These are phyloP conservation scores for Linyphia triangularis DNA, from an alignment of 2,888 invertebrate genomes.

Conservation along the genomic window DNA sequence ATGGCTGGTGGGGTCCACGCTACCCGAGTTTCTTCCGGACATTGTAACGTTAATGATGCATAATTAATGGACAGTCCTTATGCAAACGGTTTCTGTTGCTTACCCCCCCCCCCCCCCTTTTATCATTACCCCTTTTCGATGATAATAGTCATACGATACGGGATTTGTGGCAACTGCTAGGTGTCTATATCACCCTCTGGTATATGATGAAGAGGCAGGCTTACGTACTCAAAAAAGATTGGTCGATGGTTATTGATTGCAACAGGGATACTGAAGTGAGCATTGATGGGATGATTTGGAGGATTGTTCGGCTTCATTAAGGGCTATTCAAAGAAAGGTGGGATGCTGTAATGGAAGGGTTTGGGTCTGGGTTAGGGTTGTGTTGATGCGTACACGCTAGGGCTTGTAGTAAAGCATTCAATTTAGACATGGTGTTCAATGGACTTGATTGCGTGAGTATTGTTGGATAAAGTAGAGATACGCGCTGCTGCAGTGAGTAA, in stretches of 20 bases:
- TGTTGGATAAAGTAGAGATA: no score
- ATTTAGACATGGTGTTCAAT: no score
- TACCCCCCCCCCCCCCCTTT: not conserved
- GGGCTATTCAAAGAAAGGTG: not conserved
- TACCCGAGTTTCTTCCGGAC: slow-evolving; percentile 66
- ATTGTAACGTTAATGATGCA: slow-evolving; percentile 74
- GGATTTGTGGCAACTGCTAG: slow-evolving; percentile 34
- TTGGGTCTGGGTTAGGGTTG: not conserved
- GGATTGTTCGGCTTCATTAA: not conserved
- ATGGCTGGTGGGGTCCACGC: slow-evolving; percentile 25
- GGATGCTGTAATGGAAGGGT: not conserved
- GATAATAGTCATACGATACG: slow-evolving; percentile 69
- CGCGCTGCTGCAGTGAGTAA: no score
- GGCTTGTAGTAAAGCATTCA: no score
- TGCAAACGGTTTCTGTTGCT: slow-evolving; percentile 32
- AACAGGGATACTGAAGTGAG: not conserved
- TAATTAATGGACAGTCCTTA: slow-evolving; percentile 72
- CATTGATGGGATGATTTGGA: not conserved
- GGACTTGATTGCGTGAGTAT: no score
- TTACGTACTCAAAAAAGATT: no score
- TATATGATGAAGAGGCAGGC: slow-evolving; percentile 11
- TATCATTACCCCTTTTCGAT: slow-evolving; percentile 12
- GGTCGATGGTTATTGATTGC: not conserved
- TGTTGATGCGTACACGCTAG: not conserved
- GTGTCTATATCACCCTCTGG: not conserved